Percentiles rank a stretch among this genome's conserved stretches.
These are phyloP conservation scores for Myiozetetes cayanensis DNA, from an alignment of 2,113 vertebrate species.

Conservation along the genomic window DNA sequence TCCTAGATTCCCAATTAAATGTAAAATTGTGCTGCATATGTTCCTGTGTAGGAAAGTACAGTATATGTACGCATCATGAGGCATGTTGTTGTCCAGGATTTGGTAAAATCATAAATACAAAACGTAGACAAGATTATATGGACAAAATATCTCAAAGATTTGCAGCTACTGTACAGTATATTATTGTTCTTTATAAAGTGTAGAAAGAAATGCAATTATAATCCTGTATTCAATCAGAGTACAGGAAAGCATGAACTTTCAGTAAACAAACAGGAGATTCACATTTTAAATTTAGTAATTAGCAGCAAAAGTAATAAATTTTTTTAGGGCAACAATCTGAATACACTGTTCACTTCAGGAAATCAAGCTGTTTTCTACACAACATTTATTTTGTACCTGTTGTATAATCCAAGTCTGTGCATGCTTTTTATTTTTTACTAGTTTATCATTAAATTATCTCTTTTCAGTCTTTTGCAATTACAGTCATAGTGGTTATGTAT, in stretches of 20 bases:
- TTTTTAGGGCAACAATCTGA: not conserved
- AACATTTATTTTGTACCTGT: not conserved
- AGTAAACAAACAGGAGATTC: not conserved
- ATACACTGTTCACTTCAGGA: not conserved
- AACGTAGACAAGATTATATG: not conserved
- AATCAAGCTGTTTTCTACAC: not conserved
- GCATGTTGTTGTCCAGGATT: not conserved
- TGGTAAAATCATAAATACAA: not conserved
- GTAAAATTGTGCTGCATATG: not conserved
- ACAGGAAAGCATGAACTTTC: not conserved
- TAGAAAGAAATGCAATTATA: not conserved
- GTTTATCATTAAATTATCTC: not conserved
- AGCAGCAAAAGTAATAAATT: not conserved
- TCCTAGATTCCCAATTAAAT: not conserved
- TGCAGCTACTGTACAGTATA: not conserved
- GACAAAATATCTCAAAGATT: not conserved
- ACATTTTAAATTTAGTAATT: not conserved
- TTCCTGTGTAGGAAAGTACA: not conserved
- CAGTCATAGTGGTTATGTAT: not conserved
- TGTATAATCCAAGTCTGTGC: not conserved
- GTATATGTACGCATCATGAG: not conserved
- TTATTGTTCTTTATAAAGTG: not conserved
- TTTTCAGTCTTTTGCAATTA: not conserved
- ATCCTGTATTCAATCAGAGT: not conserved
- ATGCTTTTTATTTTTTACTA: not conserved